These are phyloP conservation scores for Parauchenoglanis punctatus DNA, from an alignment of 2,797 vertebrate species.

Conservation along the genomic window DNA sequence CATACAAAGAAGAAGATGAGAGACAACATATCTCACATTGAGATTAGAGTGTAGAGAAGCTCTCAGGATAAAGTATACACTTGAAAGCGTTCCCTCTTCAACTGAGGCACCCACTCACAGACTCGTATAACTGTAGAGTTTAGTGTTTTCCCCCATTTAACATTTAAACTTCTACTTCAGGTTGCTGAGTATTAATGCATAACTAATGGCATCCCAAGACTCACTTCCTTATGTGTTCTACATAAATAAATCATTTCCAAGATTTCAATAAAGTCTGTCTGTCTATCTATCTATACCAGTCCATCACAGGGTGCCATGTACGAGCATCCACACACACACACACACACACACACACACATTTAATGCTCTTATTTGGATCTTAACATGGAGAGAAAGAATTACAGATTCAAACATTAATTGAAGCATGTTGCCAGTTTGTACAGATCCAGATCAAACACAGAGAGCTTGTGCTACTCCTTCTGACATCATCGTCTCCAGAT, in stretches of 20 bases:
- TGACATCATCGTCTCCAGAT: too few relatives aligned
- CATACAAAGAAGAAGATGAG: slow-evolving; percentile 5
- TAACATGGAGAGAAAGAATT: too few relatives aligned
- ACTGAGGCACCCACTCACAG: background rate
- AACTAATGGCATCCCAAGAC: background rate
- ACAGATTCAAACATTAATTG: too few relatives aligned
- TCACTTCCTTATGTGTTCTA: background rate
- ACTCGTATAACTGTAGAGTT: slow-evolving; percentile 1
- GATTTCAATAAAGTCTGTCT: background rate
- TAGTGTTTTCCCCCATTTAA: slow-evolving; percentile 6
- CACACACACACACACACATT: background rate
- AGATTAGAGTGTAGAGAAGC: slow-evolving; percentile 26
- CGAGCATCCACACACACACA: background rate
- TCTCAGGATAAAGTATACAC: slow-evolving; percentile 19
- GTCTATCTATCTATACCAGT: background rate
- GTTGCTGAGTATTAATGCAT: background rate
- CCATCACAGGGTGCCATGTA: background rate
- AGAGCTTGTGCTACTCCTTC: too few relatives aligned
- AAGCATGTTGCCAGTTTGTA: too few relatives aligned
- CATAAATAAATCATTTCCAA: background rate
- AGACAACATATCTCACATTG: background rate
- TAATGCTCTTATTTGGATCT: too few relatives aligned
- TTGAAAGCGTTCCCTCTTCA: slow-evolving; percentile 14
- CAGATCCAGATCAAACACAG: too few relatives aligned
- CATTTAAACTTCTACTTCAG: background rate